Evolutionary conservation across 1,140 invertebrate species (phyloP), one percentile per base, ranked within the genome.

Genomic region (Apis cerana): DNA sequence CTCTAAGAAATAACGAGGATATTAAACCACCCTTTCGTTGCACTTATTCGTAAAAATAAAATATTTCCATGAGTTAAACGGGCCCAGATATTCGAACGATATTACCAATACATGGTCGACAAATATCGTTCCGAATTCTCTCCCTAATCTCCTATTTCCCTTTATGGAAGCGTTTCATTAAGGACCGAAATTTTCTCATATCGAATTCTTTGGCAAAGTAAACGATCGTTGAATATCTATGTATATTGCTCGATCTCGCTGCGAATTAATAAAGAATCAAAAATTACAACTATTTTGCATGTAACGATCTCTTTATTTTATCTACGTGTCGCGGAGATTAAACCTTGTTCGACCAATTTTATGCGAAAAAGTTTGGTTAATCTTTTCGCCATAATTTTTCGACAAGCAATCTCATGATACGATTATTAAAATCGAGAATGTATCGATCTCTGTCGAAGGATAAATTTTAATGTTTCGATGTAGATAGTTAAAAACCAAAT

Each of bases 241-340:
- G 69, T 59, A 69, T 21, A n/a, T 48, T 11, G 48, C 50, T n/a
- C 23, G 48, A 8, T 61, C 48, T 62, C 68, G 13, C 21, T 11
- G 33, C n/a, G 69, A 64, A 19, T 64, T 59, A 48, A 80, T 80
- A 80, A 80, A 80, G 52, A 80, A 50, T 17, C n/a, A 8, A 15
- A 80, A 48, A 59, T 80, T 80, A 59, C 58, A 43, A 21, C 59
- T 54, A 64, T 61, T 74, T 52, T 62, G 33, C 59, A 72, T 80
- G 58, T 59, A 81, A 75, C 54, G 67, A 75, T 75, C 52, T 81
- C 79, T 75, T 68, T 75, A 67, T 75, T 81, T 27, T 33, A n/a
- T 17, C 61, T 43, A 17, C 2, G 23, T 58, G 52, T 23, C 19
- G n/a, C 11, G 12, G 12, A 21, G 13, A 33, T 33, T 33, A 33